Evolutionary conservation across 2,888 invertebrate species (phyloP).

Genomic region (Chymomyza procnemis): DNA sequence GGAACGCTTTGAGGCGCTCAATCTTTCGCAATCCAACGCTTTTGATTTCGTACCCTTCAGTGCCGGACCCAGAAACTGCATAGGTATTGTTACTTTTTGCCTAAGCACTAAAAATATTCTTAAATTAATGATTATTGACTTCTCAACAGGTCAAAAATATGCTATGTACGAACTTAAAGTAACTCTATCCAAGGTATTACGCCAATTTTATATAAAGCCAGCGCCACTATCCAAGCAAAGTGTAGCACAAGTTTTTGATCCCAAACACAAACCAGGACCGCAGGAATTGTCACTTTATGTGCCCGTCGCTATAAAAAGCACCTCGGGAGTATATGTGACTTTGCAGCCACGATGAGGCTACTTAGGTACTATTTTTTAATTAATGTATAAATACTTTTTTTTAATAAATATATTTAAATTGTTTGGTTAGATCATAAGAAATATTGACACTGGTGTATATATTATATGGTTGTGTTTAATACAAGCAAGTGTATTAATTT

Average conservation of each 20-base stretch:
- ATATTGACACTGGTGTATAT: too few species aligned
- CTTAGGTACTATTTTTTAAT: too few species aligned
- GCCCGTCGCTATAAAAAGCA: conserved; percentile 45
- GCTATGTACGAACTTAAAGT: conserved; percentile 81
- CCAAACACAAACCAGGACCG: conserved; percentile 21
- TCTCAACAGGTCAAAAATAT: conserved; percentile 78
- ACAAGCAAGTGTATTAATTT: too few species aligned
- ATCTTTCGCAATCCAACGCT: conserved; percentile 63
- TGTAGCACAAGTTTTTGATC: conserved; percentile 54
- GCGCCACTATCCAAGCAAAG: conserved; percentile 76
- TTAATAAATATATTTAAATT: not conserved
- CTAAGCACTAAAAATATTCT: not conserved
- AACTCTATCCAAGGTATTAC: conserved; percentile 79
- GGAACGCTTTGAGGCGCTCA: conserved; percentile 74
- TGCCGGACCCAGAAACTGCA: conserved; percentile 82
- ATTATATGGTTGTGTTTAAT: too few species aligned
- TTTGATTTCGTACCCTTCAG: conserved; percentile 82
- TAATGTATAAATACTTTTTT: not conserved
- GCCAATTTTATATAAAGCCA: conserved; percentile 77
- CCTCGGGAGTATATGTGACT: conserved; percentile 41
- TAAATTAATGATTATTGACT: not conserved
- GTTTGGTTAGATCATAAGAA: not conserved
- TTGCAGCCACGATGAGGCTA: conserved; percentile 24
- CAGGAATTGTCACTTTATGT: conserved; percentile 39
- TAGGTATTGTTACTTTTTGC: conserved; percentile 45